Evolutionary conservation across 2,113 vertebrate genomes (phyloP).

Genomic region (Puffinus mauretanicus): DNA sequence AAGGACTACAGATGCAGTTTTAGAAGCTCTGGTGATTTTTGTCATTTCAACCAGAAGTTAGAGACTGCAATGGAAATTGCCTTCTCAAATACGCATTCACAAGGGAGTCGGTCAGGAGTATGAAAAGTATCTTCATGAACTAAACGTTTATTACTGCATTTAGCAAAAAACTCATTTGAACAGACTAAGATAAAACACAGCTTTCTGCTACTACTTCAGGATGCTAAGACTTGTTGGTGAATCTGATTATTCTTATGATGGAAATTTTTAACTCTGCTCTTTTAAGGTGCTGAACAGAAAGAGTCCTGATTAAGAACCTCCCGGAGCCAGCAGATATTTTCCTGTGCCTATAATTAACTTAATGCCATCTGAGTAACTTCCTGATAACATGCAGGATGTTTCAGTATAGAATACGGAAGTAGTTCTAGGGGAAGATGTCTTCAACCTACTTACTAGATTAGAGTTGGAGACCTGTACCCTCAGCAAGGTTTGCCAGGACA

Average conservation of each 20-base stretch:
- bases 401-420: background rate
- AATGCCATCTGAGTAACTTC: background rate
- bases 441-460: background rate
- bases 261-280: background rate
- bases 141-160: background rate
- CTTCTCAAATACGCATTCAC: background rate
- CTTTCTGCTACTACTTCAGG: background rate
- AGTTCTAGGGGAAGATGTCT: background rate
- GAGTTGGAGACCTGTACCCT: background rate
- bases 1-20: background rate
- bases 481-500: background rate
- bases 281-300: background rate
- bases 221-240: background rate
- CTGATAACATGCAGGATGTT: background rate
- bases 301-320: background rate
- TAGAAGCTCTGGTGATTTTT: background rate
- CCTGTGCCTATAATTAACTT: conserved; percentile 2
- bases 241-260: background rate
- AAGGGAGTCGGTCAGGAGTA: background rate
- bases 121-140: background rate
- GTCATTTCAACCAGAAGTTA: background rate
- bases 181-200: background rate
- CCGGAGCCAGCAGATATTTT: background rate
- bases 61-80: background rate
- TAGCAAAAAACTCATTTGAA: background rate